Evolutionary conservation across 2,888 invertebrate genomes (phyloP).

Genomic region (Macrosoma leucophasiata): DNA sequence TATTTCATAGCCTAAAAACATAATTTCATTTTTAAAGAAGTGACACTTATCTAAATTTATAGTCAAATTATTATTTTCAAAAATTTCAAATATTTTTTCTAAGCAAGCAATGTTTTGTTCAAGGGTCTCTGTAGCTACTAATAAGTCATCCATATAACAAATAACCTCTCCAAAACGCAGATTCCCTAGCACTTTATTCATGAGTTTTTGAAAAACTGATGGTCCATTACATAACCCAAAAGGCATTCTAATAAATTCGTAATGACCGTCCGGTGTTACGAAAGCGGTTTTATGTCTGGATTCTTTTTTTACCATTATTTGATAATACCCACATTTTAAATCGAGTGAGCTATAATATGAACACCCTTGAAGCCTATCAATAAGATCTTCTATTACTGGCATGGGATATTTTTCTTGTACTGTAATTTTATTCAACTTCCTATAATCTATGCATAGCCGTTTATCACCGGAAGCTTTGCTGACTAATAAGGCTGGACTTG

Average conservation of each 20-base stretch:
- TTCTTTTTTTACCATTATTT: conserved; percentile 29
- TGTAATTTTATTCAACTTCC: conserved; percentile 33
- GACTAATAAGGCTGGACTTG: conserved; percentile 22
- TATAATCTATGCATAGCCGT: conserved; percentile 30
- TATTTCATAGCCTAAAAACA: conserved; percentile 11
- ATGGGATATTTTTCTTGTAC: conserved; percentile 30
- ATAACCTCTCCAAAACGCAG: conserved; percentile 12
- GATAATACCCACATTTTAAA: conserved; percentile 26
- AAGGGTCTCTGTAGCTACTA: conserved; percentile 13
- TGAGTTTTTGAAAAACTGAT: conserved; percentile 26
- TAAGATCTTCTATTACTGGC: conserved; percentile 24
- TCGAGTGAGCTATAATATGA: conserved; percentile 22
- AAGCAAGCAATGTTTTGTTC: conserved; percentile 14
- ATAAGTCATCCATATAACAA: conserved; percentile 20
- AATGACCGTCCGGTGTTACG: conserved; percentile 28
- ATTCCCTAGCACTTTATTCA: conserved; percentile 26
- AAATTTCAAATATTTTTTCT: conserved; percentile 10
- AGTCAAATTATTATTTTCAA: conserved; percentile 11
- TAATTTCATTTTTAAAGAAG: conserved; percentile 14
- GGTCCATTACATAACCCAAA: conserved; percentile 31
- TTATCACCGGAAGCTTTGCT: conserved; percentile 25
- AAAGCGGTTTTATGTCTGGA: conserved; percentile 26
- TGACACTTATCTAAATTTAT: conserved; percentile 15
- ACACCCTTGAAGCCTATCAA: conserved; percentile 24
- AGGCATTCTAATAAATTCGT: conserved; percentile 25